phyloP scores from a whole-genome alignment of 2,888 invertebrate genomes.

The Cephus nigrinus region DNA sequence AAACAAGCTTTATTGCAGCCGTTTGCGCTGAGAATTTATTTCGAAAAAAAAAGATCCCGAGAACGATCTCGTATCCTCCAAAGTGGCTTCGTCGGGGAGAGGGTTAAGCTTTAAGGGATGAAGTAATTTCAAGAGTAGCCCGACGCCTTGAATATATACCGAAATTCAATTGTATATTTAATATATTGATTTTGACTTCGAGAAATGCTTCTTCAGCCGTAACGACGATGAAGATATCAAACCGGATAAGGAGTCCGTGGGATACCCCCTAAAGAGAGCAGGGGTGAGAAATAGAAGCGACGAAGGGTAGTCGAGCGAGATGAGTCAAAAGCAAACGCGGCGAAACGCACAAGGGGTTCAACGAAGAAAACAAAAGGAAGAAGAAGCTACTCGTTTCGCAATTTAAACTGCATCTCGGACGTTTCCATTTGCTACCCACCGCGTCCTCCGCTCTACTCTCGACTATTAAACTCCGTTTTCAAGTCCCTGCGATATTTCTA shows the following conservation, averaged over 20 bases:
- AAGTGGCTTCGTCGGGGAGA: constrained; percentile 1
- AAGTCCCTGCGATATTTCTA: not conserved
- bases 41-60: not conserved
- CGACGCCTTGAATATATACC: not conserved
- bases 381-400: constrained; percentile 15
- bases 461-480: constrained; percentile 25
- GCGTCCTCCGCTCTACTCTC: constrained; percentile 14
- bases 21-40: not conserved
- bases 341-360: constrained; percentile 16
- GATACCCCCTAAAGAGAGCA: constrained; percentile 7
- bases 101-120: constrained; percentile 13
- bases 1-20: constrained; percentile 45
- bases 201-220: constrained; percentile 41
- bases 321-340: constrained; percentile 1
- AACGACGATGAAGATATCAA: constrained; percentile 12
- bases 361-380: constrained; percentile 9
- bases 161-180: constrained; percentile 36
- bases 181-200: constrained; percentile 50
- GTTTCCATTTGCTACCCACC: constrained; percentile 10
- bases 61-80: not conserved
- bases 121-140: not conserved
- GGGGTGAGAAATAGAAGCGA: constrained; percentile 19
- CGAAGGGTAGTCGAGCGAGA: constrained; percentile 21
- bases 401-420: not conserved
- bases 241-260: constrained; percentile 13